phyloP scores from a whole-genome alignment of 2,113 vertebrate genomes.

The Alosa alosa region DNA sequence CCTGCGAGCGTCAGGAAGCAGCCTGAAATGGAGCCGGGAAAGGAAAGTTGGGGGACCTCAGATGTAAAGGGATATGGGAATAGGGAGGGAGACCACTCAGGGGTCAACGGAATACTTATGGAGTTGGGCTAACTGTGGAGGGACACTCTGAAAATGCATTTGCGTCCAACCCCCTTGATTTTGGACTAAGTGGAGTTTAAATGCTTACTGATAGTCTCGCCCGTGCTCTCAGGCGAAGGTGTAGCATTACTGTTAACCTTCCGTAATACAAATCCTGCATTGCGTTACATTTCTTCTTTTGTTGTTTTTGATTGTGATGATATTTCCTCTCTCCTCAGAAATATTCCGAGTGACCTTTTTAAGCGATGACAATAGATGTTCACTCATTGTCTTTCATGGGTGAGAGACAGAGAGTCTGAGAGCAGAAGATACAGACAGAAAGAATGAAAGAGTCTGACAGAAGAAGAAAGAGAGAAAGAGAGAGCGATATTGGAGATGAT shows the following conservation, averaged over 20 bases:
- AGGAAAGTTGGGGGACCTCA: not conserved
- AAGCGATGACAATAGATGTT: not conserved
- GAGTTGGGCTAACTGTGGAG: not conserved
- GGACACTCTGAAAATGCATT: not conserved
- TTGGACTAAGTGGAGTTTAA: not conserved
- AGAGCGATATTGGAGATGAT: not conserved
- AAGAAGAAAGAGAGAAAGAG: not conserved
- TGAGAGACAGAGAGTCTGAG: not conserved
- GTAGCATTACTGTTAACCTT: not conserved
- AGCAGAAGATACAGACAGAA: not conserved
- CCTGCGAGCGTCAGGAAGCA: not conserved
- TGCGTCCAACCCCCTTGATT: not conserved
- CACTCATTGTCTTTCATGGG: not conserved
- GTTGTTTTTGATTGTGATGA: not conserved
- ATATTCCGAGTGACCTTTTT: not conserved
- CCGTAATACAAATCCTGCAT: not conserved
- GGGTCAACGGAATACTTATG: not conserved
- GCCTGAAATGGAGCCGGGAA: not conserved
- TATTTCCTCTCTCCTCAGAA: not conserved
- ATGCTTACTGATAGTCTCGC: not conserved
- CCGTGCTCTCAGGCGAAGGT: not conserved
- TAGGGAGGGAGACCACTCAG: not conserved
- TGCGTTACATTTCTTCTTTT: not conserved
- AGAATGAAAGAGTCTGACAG: not conserved
- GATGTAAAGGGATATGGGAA: not conserved